These are phyloP conservation scores for Eciton burchellii DNA, from an alignment of 1,140 invertebrate genomes.

Conservation along the genomic window DNA sequence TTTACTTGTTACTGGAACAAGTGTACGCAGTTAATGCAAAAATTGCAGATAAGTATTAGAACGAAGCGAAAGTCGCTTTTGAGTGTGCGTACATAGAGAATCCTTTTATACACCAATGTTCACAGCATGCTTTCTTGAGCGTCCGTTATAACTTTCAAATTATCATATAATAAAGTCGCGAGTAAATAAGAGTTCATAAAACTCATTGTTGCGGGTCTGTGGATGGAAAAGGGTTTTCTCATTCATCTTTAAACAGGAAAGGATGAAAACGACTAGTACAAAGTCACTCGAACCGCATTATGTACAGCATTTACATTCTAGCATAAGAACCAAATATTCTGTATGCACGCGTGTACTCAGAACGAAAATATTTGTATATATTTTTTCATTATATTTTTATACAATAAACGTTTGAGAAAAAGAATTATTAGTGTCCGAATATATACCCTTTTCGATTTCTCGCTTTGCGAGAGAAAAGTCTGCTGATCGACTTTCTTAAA, in stretches of 20 bases:
- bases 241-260: conserved; percentile 1
- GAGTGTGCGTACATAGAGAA: too few species aligned
- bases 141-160: conserved; percentile 53
- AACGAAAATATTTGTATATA: conserved; percentile 66
- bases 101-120: neutral
- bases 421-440: neutral
- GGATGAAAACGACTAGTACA: conserved; percentile 48
- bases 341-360: conserved; percentile 56
- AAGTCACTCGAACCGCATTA: conserved; percentile 38
- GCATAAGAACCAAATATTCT: conserved; percentile 54
- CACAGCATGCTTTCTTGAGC: neutral
- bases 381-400: conserved; percentile 62
- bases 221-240: conserved; percentile 8
- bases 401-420: conserved; percentile 65
- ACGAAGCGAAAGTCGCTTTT: neutral
- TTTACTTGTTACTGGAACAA: conserved; percentile 1
- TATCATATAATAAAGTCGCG: conserved; percentile 16
- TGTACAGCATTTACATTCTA: conserved; percentile 54
- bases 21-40: neutral
- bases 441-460: conserved; percentile 3
- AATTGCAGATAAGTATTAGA: neutral
- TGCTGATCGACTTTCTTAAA: neutral
- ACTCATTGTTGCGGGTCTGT: neutral
- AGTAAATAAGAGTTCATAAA: conserved; percentile 30
- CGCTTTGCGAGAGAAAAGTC: too few species aligned